Evolutionary conservation across 2,888 invertebrate species (phyloP).

Genomic region (Luperina nickerlii): DNA sequence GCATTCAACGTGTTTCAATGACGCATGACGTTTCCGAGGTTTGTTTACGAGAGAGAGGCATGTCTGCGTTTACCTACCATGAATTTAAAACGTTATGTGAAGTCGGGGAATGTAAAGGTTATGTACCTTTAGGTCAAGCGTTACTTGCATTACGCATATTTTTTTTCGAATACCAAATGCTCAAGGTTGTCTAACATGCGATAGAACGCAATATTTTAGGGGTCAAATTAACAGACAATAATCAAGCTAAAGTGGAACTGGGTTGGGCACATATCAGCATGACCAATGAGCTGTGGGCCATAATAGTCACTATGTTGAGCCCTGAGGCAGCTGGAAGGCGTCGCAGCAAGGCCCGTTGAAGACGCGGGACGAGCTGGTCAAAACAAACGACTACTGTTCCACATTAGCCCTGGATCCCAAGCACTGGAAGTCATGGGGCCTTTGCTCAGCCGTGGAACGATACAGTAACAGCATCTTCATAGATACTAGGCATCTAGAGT

Average conservation of each 20-base stretch:
- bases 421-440: too few species aligned
- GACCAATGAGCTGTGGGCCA: background rate
- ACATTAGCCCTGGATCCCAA: background rate
- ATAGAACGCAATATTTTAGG: background rate
- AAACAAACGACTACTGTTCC: background rate
- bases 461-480: too few species aligned
- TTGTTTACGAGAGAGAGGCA: conserved; percentile 38
- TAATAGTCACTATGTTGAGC: background rate
- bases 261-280: background rate
- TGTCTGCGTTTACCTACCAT: conserved; percentile 5
- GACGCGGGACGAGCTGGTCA: background rate
- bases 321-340: background rate
- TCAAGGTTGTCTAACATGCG: background rate
- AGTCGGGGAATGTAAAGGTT: conserved; percentile 3
- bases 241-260: background rate
- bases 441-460: background rate
- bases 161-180: background rate
- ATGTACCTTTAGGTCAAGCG: background rate
- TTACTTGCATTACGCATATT: conserved; percentile 4
- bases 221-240: background rate
- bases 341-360: background rate
- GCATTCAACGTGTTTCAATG: conserved; percentile 16
- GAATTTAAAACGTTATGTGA: conserved; percentile 26
- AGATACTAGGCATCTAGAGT: too few species aligned
- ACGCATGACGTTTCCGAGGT: conserved; percentile 3